Percentiles rank a stretch among this genome's conserved stretches.
Evolutionary conservation across 2,113 vertebrate genomes (phyloP).

Genomic region (Oryzias woworae): DNA sequence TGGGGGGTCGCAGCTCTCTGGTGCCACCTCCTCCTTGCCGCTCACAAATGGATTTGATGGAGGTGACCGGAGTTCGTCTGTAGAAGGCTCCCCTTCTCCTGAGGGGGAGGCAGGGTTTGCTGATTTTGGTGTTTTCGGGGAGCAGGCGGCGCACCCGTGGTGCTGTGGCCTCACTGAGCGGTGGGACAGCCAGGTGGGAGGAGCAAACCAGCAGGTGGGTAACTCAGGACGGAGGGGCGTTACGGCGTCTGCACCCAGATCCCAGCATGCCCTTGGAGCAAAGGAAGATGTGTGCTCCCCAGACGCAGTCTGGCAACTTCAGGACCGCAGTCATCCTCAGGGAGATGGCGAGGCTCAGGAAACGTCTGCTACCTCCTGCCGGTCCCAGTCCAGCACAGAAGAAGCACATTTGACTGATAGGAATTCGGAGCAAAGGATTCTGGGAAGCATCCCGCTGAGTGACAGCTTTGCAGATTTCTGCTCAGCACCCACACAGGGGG

Average conservation of each 20-base stretch:
- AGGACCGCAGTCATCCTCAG: constrained; percentile 48
- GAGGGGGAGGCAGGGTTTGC: constrained; percentile 81
- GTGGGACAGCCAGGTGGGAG: constrained; percentile 49
- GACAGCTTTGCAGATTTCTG: constrained; percentile 97
- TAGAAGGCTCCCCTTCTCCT: constrained; percentile 51
- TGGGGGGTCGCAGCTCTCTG: background rate
- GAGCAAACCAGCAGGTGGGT: constrained; percentile 21
- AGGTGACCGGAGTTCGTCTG: constrained; percentile 50
- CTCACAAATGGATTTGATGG: constrained; percentile 83
- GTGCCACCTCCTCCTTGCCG: constrained; percentile 61
- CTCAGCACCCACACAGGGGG: constrained; percentile 77
- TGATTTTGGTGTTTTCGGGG: constrained; percentile 84
- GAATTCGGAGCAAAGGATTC: constrained; percentile 5
- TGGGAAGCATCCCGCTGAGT: constrained; percentile 77
- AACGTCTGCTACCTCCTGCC: constrained; percentile 56
- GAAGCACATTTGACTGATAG: constrained; percentile 48
- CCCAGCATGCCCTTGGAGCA: constrained; percentile 19
- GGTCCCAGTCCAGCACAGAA: constrained; percentile 62
- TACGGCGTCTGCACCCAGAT: constrained; percentile 56
- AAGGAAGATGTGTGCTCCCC: constrained; percentile 25
- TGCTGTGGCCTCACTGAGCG: constrained; percentile 65
- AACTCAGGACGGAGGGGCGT: constrained; percentile 24
- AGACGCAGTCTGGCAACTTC: constrained; percentile 17
- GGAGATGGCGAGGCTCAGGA: constrained; percentile 53
- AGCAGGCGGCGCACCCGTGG: constrained; percentile 55